Evolutionary conservation across 2,113 vertebrate genomes (phyloP), one percentile per base, ranked within the genome.

Genomic region (Pantherophis guttatus): DNA sequence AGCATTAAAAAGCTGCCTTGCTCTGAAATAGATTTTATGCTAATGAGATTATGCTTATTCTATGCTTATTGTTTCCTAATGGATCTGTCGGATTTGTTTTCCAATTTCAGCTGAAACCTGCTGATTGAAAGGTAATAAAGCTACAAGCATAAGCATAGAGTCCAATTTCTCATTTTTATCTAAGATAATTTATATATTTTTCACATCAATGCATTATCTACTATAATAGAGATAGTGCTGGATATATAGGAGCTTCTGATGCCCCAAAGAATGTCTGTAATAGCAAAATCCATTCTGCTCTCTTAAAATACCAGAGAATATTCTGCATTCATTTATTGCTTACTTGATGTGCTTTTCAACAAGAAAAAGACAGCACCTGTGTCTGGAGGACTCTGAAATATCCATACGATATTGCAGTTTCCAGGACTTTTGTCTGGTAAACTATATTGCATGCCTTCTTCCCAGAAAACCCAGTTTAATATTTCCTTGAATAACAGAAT

Each of bases 21-120:
- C 57, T 90, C 48, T 70, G 87, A 94, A 94, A 94, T 48, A 62
- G 91, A 92, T 92, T 92, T 92, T 92, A 90, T 90, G 91, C 91
- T 89, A 94, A 92, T 94, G 12, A 54, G 21, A 86, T 92, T 86
- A 94, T 26, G 9, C 54, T 59, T 59, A 23, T n/a, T 91, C 87
- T 88, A 33, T 92, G 26, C 87, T 89, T 29, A 81, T 91, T 59
- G 21, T 89, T 88, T 92, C 93, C 81, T 89, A 91, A 81, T 91
- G 59, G 62, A 23, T 13, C 86, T 19, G n/a, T 91, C 65, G 62
- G 65, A 91, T 89, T 88, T 89, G 62, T 89, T 89, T 89, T 53
- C 62, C 33, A 87, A 87, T 91, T 39, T 81, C 39, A 88, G 62
- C 90, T 81, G 70, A 91, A 93, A 39, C 57, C 50, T 86, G n/a